Evolutionary conservation across 2,113 vertebrate genomes (phyloP).

Genomic region (Tychaedon coryphoeus): DNA sequence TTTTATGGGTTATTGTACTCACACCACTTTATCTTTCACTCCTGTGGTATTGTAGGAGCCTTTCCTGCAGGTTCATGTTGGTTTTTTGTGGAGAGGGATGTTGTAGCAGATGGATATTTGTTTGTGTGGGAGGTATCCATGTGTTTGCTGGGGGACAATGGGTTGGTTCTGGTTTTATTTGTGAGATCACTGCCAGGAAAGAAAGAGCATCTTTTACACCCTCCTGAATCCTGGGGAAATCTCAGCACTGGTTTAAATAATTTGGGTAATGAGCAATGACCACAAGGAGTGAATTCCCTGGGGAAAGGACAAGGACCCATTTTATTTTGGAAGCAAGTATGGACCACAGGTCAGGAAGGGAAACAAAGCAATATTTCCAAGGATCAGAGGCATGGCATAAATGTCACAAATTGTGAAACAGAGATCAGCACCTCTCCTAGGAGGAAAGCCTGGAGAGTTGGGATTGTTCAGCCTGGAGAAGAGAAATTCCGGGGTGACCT

Average conservation of each 20-base stretch:
- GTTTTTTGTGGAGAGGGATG: not conserved
- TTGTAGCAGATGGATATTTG: not conserved
- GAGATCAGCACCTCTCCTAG: not conserved
- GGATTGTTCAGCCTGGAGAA: not conserved
- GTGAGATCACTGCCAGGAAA: not conserved
- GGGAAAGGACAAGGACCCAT: not conserved
- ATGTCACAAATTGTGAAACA: not conserved
- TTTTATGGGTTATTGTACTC: constrained; percentile 29
- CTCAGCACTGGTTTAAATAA: not conserved
- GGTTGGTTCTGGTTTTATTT: not conserved
- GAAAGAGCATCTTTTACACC: not conserved
- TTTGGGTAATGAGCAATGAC: fast-evolving
- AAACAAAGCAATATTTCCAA: fast-evolving
- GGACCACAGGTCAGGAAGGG: not conserved
- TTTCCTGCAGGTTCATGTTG: not conserved
- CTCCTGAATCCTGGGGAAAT: not conserved
- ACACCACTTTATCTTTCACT: constrained; percentile 29
- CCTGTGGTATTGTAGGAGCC: not conserved
- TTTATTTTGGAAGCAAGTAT: not conserved
- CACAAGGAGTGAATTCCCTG: not conserved
- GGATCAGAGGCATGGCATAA: not conserved
- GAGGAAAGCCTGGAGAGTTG: not conserved
- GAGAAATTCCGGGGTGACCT: not conserved
- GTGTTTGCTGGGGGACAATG: not conserved
- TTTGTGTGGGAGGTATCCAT: not conserved